Evolutionary conservation across 1,140 invertebrate species (phyloP), one percentile per base, ranked within the genome.

Genomic region (Nylanderia fulva): DNA sequence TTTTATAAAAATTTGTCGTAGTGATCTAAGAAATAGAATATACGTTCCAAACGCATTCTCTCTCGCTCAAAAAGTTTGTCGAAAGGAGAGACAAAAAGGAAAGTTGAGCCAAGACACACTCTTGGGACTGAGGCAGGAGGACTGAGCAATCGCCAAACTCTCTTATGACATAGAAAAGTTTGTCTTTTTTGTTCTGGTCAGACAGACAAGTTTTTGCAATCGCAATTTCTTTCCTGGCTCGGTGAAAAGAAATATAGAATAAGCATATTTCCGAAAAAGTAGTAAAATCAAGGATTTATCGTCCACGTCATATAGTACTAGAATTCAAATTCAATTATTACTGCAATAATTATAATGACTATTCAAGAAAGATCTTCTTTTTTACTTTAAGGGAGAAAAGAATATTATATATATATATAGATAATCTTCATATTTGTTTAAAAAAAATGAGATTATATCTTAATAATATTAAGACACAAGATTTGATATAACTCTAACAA

Each of bases 81-180:
- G 48, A 36, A 21, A 8, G 52, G 13, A n/a, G 48, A 84, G 68
- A 85, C 58, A 83, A 80, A 88, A 52, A 87, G 75, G 63, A 72
- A 58, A 74, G 42, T 33, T 52, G 72, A 56, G 54, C 36, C 36
- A 69, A 84, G 39, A 39, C 21, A 48, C 29, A 66, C 60, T 75
- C 71, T 79, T 60, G 74, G 29, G 36, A 48, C 48, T 63, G 58
- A 64, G 24, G 33, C 21, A 83, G 42, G 29, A 63, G 83, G 63
- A 71, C 83, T 60, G 85, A 92, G 88, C 90, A 91, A 90, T 90
- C 88, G 88, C 86, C 58, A 61, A 77, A 90, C 87, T 87, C 85
- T 85, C 85, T 90, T 86, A 86, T 87, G 74, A 33, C 58, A 86
- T 86, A 71, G 69, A 85, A 88, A 92, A 89, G 68, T 90, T 89